Conservation (phyloP, 2,888 invertebrate genomes). For the Epistrophe eligans region DNA sequence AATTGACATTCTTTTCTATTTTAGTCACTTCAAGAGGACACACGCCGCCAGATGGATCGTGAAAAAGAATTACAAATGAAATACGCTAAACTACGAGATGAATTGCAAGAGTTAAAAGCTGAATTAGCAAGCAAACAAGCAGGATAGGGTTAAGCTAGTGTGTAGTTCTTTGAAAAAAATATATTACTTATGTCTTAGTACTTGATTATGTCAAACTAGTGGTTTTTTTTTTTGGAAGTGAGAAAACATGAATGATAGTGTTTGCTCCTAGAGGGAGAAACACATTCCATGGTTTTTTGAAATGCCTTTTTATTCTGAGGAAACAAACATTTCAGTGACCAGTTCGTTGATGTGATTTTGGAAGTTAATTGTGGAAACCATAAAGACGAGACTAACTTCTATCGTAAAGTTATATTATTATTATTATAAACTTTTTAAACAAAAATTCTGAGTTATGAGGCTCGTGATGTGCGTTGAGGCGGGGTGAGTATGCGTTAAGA, state of each 20-base stretch:
- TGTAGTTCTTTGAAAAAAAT: background rate
- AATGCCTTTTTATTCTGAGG: too few relatives aligned
- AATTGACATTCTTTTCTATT: constrained; percentile 8
- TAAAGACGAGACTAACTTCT: too few relatives aligned
- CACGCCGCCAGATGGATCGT: constrained; percentile 94
- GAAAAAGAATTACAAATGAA: constrained; percentile 94
- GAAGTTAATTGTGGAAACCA: too few relatives aligned
- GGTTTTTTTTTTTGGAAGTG: background rate
- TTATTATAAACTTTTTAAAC: too few relatives aligned
- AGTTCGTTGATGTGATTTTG: too few relatives aligned
- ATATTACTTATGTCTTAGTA: background rate
- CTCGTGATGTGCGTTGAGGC: too few relatives aligned
- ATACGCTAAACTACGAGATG: constrained; percentile 90
- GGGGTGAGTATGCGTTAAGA: too few relatives aligned
- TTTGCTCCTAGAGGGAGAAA: too few relatives aligned
- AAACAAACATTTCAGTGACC: too few relatives aligned
- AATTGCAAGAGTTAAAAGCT: constrained; percentile 84
- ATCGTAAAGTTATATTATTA: too few relatives aligned
- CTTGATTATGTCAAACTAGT: constrained; percentile 8
- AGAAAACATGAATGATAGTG: background rate
- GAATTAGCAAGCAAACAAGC: constrained; percentile 23
- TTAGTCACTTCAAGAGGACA: constrained; percentile 95
- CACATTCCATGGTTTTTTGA: too few relatives aligned
- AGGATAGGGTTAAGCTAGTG: background rate
- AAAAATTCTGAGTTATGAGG: too few relatives aligned